Base-by-base conservation (phyloP, 1,140 invertebrate species). In the Sminthurides bifidus region DNA sequence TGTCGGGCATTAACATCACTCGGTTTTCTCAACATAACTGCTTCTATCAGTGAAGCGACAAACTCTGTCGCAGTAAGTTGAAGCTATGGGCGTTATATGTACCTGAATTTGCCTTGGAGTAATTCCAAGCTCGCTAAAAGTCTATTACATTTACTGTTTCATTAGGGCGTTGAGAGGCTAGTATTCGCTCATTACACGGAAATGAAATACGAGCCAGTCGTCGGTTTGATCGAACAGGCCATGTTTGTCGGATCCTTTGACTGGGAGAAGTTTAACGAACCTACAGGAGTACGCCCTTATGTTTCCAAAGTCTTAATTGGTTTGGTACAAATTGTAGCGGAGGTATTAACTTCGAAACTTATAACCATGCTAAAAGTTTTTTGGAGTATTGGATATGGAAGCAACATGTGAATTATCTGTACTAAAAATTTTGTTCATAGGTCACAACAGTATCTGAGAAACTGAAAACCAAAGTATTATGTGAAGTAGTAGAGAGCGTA, bases 291-390 rank as follows among this genome's bases (percentile, higher is more conserved):
- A 1, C 74, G 87, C 41, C 87, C 85, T 0, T 97, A 96, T 64
- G 82, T 89, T 1, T 92, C 95, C 70, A 89, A 95, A 73, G 87
- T 88, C 53, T 78, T 94, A 21, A 84, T 89, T 59, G 92, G 92
- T 72, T 75, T 95, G 44, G 89, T 94, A 27, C 84, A 84, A 54
- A 88, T 97, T 6, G 89, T 92, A 72, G 85, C 88, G 12, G 90
- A 95, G 78, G 89, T 93, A 68, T 71, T 64, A 58, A 49, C 19
- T 26, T 23, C 5, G 19, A 15, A n/a, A 49, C 12, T 49, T 23
- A 6, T 49, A 10, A 23, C 12, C 10, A 49, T 12, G 6, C 24
- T 14, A 40, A 53, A 17, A 19, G 10, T 40, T 52, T 35, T 15
- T 6, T 3, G 29, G 30, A 10, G 23, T 51, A 21, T 35, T 35